Base-by-base conservation (phyloP, 2,888 invertebrate genomes). In the Mythimna vitellina region DNA sequence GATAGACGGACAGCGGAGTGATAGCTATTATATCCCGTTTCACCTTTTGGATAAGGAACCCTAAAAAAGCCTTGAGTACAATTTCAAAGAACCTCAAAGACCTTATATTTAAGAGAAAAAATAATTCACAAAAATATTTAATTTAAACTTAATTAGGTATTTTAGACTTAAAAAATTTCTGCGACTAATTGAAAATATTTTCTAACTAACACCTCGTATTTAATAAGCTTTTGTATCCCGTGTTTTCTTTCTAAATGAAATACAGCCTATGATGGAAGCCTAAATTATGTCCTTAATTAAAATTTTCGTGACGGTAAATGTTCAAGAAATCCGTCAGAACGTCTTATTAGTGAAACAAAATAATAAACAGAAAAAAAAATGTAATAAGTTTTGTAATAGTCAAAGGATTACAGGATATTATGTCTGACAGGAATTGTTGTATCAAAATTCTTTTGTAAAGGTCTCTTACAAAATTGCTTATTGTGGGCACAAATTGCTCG, bases 231-330 rank as follows among this genome's bases (percentile, higher is more conserved):
- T 69, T 32, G 65, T 77, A 60, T 29, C 22, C 12, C 51, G 22
- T 51, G 20, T 76, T 69, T 72, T 46, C 60, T 80, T 67, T 54
- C 73, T 35, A 69, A 65, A 80, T 65, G 42, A 73, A 73, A 73
- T 8, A 66, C 53, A 70, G 60, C 64, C 53, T 57, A 25, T 63
- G 7, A 56, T 51, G 57, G 49, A n/a, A 62, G 58, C 60, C 35
- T 68, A 65, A 64, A 79, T 72, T 80, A 65, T 67, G 69, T 32
- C 42, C 65, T 70, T 80, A 73, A 80, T 80, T 80, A 80, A 80
- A 80, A 67, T 22, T 22, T 60, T 73, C 60, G 22, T 57, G 42
- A 12, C 54, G 17, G 57, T n/a, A 46, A 65, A 61, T 57, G 14
- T 73, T 70, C 58, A 67, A 62, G 64, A 73, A 76, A 76, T 80